These are phyloP conservation scores for Crypturellus tataupa DNA, from an alignment of 2,797 vertebrate species.

Conservation along the genomic window DNA sequence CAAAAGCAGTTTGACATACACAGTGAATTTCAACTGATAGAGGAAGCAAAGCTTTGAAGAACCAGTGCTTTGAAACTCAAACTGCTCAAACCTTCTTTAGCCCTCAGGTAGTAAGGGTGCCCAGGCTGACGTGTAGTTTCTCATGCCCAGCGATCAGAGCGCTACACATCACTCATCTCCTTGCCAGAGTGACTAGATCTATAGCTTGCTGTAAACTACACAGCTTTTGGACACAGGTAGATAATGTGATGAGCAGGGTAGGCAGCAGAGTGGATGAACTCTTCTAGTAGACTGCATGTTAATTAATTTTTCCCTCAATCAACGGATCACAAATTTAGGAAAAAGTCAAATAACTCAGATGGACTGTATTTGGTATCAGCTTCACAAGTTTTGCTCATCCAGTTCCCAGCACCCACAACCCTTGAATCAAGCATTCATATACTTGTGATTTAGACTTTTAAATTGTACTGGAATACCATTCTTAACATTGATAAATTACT, in stretches of 20 bases:
- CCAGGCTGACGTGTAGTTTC: background rate
- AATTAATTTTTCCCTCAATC: background rate
- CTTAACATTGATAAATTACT: background rate
- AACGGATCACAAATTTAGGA: background rate
- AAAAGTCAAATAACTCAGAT: background rate
- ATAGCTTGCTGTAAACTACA: background rate
- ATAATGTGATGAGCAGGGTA: background rate
- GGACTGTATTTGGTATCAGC: background rate
- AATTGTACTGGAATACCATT: background rate
- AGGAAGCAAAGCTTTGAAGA: constrained; percentile 34
- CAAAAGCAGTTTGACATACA: constrained; percentile 15
- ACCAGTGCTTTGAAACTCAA: constrained; percentile 22
- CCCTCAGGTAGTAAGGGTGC: background rate
- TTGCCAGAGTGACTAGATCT: background rate
- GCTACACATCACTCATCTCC: background rate
- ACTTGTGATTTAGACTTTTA: background rate
- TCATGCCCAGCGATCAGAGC: background rate
- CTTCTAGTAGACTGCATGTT: background rate
- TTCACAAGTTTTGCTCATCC: background rate
- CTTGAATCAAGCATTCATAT: background rate
- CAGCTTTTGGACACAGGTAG: background rate
- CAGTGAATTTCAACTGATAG: background rate
- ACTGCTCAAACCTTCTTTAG: background rate
- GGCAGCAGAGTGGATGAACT: background rate
- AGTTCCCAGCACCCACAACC: background rate